Evolutionary conservation across 2,797 vertebrate genomes (phyloP), one percentile per base, ranked within the genome.

Genomic region (Odontamblyopus rebecca): DNA sequence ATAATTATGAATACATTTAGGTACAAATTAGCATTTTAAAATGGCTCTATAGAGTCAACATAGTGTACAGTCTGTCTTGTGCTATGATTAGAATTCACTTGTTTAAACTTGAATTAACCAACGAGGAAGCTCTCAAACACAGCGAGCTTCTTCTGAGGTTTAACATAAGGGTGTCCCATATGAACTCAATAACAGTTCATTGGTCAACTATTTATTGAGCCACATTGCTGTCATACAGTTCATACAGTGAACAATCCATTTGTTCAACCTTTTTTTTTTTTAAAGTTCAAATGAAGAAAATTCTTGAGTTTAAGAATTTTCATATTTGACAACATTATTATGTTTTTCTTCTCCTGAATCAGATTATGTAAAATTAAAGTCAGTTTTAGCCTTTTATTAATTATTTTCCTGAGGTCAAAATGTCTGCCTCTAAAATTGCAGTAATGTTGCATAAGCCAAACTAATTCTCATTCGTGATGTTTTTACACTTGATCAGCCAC

Each of bases 1-100:
- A 71, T 78, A 48, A 50, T 71, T 72, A n/a, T 59, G 59, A 50
- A 71, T 69, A 62, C 53, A 78, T 75, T 60, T 61, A 62, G 61
- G 27, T 51, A 29, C 23, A 71, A 76, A 76, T 76, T 38, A 32
- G 57, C 69, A 67, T 50, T 66, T 51, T 66, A 5, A 66, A 66
- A 66, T 29, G 23, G 7, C 6, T 26, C 12, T 65, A 48, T 65
- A 65, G 38, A 44, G 62, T 64, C 35, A 48, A 48, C 38, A 7
- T 64, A n/a, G 30, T 38, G 29, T 30, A 48, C 44, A 48, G 44
- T 48, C 15, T n/a, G 4, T 62, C 5, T 41, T 15, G 38, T 64
- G 41, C 41, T 48, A 1, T 64, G 38, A 27, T 27, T 48, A 18
- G 8, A 16, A 54, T 64, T 44, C 11, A n/a, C 35, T 41, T 63